Conservation (phyloP, 2,113 vertebrate genomes). For the Solea solea region DNA sequence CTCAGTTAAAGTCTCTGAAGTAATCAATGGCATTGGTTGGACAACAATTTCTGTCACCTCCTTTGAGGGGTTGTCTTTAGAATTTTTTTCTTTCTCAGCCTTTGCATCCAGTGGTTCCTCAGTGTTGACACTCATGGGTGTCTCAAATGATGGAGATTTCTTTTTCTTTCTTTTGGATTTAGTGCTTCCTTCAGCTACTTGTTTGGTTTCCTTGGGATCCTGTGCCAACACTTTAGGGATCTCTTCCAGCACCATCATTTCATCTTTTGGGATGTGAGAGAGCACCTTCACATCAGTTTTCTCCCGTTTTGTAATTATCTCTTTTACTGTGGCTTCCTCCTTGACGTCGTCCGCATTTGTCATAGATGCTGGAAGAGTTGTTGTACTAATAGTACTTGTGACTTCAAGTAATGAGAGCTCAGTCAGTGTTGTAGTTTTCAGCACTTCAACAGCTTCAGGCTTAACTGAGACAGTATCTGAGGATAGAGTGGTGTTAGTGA, state of each 20-base stretch:
- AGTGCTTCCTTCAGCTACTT: conserved; percentile 43
- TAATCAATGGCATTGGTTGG: conserved; percentile 11
- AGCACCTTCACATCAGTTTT: conserved; percentile 16
- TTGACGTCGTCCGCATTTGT: conserved; percentile 7
- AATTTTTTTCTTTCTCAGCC: conserved; percentile 15
- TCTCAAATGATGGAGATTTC: conserved; percentile 60
- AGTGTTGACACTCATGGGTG: conserved; percentile 8
- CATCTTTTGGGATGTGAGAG: conserved; percentile 32
- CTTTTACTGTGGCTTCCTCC: not conserved
- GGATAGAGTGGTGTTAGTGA: conserved; percentile 2
- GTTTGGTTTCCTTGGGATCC: conserved; percentile 31
- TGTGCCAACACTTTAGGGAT: conserved; percentile 4
- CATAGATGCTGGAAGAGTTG: conserved; percentile 8
- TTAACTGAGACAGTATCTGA: conserved; percentile 17
- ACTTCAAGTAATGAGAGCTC: conserved; percentile 35
- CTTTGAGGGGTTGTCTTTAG: conserved; percentile 5
- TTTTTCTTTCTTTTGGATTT: conserved; percentile 78
- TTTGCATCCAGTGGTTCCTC: conserved; percentile 29
- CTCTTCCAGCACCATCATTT: conserved; percentile 5
- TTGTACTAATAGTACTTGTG: conserved; percentile 18
- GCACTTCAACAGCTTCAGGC: conserved; percentile 8
- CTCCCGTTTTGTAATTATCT: conserved; percentile 19
- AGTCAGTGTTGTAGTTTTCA: conserved; percentile 7
- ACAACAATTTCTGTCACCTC: conserved; percentile 7
- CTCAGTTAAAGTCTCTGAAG: conserved; percentile 4